Evolutionary conservation across 1,140 invertebrate species (phyloP).

Genomic region (Hypsibius dujardini): DNA sequence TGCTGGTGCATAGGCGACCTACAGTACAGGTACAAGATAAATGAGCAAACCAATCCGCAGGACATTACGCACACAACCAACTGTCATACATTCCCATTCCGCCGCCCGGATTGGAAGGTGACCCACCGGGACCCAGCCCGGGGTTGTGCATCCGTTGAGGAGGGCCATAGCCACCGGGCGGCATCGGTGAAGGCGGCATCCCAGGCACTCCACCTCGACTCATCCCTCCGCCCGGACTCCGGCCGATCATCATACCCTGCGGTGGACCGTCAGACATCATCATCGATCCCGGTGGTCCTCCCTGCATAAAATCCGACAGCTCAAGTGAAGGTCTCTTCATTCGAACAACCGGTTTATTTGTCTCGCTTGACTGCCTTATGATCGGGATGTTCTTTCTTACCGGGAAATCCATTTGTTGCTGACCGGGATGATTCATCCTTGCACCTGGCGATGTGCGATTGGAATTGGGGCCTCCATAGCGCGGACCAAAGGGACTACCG

Average conservation of each 20-base stretch:
- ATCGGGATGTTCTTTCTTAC: neutral
- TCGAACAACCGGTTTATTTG: no score
- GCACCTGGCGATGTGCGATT: neutral
- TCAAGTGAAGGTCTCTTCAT: neutral
- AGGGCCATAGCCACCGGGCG: neutral
- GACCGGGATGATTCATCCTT: slow-evolving; percentile 8
- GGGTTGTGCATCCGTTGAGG: slow-evolving; percentile 14
- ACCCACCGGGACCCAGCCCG: neutral
- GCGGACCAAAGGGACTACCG: no score
- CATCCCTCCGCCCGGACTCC: neutral
- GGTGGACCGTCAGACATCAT: neutral
- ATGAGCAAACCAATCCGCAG: neutral
- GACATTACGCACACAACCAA: neutral
- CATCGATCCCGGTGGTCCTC: neutral
- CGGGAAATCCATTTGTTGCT: neutral
- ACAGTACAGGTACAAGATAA: neutral
- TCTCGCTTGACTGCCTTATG: no score
- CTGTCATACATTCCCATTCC: neutral
- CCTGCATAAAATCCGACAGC: neutral
- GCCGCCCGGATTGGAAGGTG: neutral
- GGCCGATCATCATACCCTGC: neutral
- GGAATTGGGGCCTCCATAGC: neutral
- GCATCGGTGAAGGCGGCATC: slow-evolving; percentile 9
- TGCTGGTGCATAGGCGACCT: slow-evolving; percentile 8
- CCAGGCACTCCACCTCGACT: neutral